Evolutionary conservation across 2,888 invertebrate genomes (phyloP).

Genomic region (Pollenia griseotomentosa): DNA sequence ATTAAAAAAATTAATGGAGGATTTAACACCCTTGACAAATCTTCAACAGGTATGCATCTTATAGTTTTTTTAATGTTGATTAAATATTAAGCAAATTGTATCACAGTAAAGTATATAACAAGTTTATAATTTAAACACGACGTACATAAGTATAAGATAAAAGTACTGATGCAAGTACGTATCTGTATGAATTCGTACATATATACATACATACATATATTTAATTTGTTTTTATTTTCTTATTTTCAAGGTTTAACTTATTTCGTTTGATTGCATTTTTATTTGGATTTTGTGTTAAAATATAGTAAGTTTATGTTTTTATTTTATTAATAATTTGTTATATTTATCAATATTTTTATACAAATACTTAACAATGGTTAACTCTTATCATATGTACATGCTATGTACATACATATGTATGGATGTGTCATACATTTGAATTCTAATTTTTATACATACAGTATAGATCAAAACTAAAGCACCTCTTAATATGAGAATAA

Average conservation of each 20-base stretch:
- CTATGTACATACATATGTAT: too few relatives aligned
- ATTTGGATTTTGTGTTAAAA: conserved; percentile 27
- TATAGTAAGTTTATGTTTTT: conserved; percentile 17
- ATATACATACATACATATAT: background rate
- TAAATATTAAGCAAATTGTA: too few relatives aligned
- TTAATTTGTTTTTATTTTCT: background rate
- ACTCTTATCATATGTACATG: too few relatives aligned
- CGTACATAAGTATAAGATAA: too few relatives aligned
- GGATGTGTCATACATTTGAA: too few relatives aligned
- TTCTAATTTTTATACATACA: too few relatives aligned
- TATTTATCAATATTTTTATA: background rate
- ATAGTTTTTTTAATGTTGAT: too few relatives aligned
- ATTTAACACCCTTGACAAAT: conserved; percentile 68
- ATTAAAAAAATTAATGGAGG: conserved; percentile 63
- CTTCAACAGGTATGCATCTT: conserved; percentile 65
- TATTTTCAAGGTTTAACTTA: conserved; percentile 24
- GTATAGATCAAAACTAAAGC: too few relatives aligned
- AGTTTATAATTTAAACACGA: too few relatives aligned
- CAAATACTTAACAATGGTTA: too few relatives aligned
- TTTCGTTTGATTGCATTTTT: conserved; percentile 24
- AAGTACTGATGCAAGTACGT: background rate
- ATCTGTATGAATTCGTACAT: background rate
- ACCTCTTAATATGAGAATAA: too few relatives aligned
- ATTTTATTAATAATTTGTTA: background rate
- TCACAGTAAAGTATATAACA: too few relatives aligned